phyloP scores from a whole-genome alignment of 2,888 invertebrate genomes.

The Drosophila fulvimacula region DNA sequence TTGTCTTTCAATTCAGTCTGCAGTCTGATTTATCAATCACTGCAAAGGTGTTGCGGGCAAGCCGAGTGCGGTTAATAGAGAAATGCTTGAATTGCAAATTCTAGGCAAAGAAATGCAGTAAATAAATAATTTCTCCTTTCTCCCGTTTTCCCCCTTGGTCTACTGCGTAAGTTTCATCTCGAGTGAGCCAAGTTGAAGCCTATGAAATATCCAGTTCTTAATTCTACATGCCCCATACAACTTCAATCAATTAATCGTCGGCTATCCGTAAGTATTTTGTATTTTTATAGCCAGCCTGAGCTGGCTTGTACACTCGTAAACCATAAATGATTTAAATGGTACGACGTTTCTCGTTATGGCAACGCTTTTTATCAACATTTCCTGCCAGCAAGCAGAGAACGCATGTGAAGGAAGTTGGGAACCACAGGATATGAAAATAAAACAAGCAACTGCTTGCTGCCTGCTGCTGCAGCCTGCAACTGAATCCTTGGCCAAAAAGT shows the following conservation, averaged over 20 bases:
- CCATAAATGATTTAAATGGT: slow-evolving; percentile 68
- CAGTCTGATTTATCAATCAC: slow-evolving; percentile 31
- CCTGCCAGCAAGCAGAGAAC: slow-evolving; percentile 49
- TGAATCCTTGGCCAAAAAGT: slow-evolving; percentile 55
- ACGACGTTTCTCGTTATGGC: slow-evolving; percentile 54
- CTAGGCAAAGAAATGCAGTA: background rate
- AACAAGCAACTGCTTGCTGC: slow-evolving; percentile 39
- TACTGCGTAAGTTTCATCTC: background rate
- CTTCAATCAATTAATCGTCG: slow-evolving; percentile 36
- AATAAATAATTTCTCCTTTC: background rate
- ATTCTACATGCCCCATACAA: background rate
- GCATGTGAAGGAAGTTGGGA: slow-evolving; percentile 57
- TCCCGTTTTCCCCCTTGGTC: background rate
- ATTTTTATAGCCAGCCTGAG: background rate
- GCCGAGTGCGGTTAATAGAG: slow-evolving; percentile 1
- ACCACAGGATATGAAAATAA: slow-evolving; percentile 70
- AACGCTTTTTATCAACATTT: slow-evolving; percentile 69
- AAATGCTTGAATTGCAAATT: background rate
- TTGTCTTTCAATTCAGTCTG: slow-evolving; percentile 15
- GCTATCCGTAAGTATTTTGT: slow-evolving; percentile 3
- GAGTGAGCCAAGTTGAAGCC: background rate
- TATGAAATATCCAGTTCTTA: background rate
- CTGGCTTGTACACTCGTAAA: slow-evolving; percentile 11
- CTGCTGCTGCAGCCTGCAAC: slow-evolving; percentile 24
- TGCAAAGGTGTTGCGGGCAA: slow-evolving; percentile 8